These are phyloP conservation scores for Polyommatus icarus DNA, from an alignment of 2,888 invertebrate genomes.

Conservation along the genomic window DNA sequence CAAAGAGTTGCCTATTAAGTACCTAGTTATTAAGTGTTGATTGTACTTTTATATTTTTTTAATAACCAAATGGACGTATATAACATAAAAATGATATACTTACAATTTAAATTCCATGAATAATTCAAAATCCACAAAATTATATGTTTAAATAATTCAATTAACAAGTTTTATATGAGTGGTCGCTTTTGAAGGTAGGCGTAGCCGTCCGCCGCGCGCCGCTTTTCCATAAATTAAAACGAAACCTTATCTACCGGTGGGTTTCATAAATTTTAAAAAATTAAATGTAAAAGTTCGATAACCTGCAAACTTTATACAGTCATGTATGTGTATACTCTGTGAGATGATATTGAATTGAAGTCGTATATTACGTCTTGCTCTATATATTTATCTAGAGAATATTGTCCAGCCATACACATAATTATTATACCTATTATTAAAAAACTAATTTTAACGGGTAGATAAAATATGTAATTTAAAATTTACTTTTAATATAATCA, in stretches of 20 bases:
- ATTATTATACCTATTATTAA: no score
- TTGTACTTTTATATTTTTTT: constrained; percentile 1
- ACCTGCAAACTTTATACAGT: neutral
- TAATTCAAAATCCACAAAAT: neutral
- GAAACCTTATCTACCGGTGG: neutral
- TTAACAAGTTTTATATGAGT: constrained; percentile 15
- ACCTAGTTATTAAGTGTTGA: neutral
- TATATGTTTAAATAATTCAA: constrained; percentile 22
- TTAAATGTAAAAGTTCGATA: neutral
- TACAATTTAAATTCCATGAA: constrained; percentile 14
- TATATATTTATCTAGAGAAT: no score
- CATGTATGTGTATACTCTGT: neutral
- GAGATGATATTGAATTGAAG: neutral
- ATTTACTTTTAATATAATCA: no score
- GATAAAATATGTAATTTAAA: no score
- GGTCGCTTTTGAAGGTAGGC: neutral
- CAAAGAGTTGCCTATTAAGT: neutral
- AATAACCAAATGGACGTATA: neutral
- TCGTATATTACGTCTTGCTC: no score
- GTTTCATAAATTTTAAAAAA: neutral
- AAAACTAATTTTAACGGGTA: no score
- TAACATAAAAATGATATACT: neutral
- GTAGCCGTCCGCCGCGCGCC: neutral
- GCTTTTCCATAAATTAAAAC: constrained; percentile 10
- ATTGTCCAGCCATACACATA: no score